A percentile compares a stretch with the other conserved stretches of the same genome.
These are phyloP conservation scores for Phytoseiulus persimilis DNA, from an alignment of 2,888 invertebrate species.

Conservation along the genomic window DNA sequence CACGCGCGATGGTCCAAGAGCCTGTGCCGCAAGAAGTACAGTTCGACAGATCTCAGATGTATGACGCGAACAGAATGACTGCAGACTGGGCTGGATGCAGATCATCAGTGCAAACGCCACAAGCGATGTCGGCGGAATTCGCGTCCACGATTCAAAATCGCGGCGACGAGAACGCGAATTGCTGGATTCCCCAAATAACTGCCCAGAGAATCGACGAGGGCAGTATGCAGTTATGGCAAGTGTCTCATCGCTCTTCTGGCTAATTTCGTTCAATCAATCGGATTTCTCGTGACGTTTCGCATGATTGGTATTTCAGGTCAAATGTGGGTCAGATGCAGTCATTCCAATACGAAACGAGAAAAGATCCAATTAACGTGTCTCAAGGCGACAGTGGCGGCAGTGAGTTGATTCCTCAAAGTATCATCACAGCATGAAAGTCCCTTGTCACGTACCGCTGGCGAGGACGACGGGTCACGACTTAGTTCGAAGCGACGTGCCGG, in stretches of 20 bases:
- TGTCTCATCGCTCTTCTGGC: background rate
- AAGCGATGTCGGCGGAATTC: background rate
- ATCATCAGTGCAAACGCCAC: background rate
- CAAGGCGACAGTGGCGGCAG: background rate
- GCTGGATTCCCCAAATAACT: background rate
- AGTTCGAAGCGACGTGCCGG: background rate
- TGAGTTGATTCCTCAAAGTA: background rate
- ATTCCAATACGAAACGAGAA: background rate
- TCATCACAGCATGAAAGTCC: no score
- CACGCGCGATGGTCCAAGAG: background rate
- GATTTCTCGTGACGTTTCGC: background rate
- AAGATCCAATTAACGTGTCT: background rate
- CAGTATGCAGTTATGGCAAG: background rate
- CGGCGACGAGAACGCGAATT: background rate
- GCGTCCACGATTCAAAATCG: background rate
- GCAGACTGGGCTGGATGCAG: background rate
- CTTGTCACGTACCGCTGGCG: no score
- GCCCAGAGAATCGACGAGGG: background rate
- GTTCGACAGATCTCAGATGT: background rate
- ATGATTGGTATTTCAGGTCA: background rate
- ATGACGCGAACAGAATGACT: background rate
- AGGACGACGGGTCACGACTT: no score
- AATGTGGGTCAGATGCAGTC: background rate
- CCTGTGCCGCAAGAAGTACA: background rate
- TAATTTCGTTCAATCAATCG: no score